Evolutionary conservation across 2,888 invertebrate species (phyloP), one percentile per base, ranked within the genome.

Genomic region (Drosophila diplacantha): DNA sequence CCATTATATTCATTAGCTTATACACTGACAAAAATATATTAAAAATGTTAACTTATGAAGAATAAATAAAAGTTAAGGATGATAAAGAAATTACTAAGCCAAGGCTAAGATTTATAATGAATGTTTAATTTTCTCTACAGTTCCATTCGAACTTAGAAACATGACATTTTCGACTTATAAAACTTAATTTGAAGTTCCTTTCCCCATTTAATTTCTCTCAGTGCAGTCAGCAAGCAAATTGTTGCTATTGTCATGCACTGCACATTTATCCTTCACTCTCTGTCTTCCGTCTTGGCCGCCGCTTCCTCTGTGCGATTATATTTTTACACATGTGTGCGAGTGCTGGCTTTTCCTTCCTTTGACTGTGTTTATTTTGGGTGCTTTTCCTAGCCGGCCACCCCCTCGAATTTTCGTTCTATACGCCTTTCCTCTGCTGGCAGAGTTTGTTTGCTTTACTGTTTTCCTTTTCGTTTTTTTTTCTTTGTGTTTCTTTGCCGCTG

Each of bases 1-100:
- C 83, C 79, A 81, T 83, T 83, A 83, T 78, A 81, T 78, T 81
- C 80, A 83, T 81, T 81, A 83, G 75, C 79, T 24, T 22, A 50
- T 29, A 41, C 60, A 66, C 51, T 64, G 39, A 16, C n/a, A 49
- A 29, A 50, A 32, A 24, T 14, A 22, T 11, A 26, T 7, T 4
- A 18, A 0, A 29, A 44, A 29, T 11, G 3, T 14, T 3, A 11
- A 16, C 3, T 12, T 2, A 14, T 14, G 4, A 18, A 18, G 12
- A 18, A 5, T 18, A 18, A 7, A 8, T 29, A 8, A 4, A 18
- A 2, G 2, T 8, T 8, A 4, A 8, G 3, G 2, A 34, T 8
- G 2, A 0, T 6, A 18, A 16, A 3, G 0, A 7, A 43, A 16
- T 16, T 26, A 26, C 16, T 3, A 24, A 16, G 16, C n/a, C 1